phyloP scores from a whole-genome alignment of 2,797 vertebrate species.

The Anguilla anguilla region DNA sequence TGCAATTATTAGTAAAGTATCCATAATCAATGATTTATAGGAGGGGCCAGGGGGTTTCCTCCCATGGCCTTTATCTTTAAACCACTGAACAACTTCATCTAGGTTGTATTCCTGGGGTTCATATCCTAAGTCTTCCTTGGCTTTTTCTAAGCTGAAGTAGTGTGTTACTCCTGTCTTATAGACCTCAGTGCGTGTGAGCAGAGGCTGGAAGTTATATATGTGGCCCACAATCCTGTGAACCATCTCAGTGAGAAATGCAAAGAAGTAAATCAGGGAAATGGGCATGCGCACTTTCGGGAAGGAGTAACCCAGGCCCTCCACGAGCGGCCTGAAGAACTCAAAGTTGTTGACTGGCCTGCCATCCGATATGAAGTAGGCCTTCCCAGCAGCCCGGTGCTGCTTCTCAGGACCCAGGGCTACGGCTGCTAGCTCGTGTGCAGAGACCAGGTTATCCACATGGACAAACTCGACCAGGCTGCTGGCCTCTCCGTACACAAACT shows the following conservation, averaged over 20 bases:
- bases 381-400: slow-evolving; percentile 79
- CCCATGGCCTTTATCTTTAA: slow-evolving; percentile 79
- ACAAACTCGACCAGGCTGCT: slow-evolving; percentile 90
- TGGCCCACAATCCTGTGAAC: slow-evolving; percentile 75
- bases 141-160: slow-evolving; percentile 90
- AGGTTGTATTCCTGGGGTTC: slow-evolving; percentile 76
- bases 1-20: slow-evolving; percentile 66
- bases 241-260: slow-evolving; percentile 88
- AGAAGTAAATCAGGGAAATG: slow-evolving; percentile 79
- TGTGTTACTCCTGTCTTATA: slow-evolving; percentile 94
- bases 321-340: slow-evolving; percentile 90
- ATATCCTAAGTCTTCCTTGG: slow-evolving; percentile 83
- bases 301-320: slow-evolving; percentile 88
- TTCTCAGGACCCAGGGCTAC: slow-evolving; percentile 74
- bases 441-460: slow-evolving; percentile 90
- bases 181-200: slow-evolving; percentile 91
- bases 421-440: slow-evolving; percentile 83
- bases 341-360: slow-evolving; percentile 92
- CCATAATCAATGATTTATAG: slow-evolving; percentile 54
- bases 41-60: slow-evolving; percentile 49
- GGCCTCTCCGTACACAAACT: slow-evolving; percentile 85
- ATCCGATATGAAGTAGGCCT: slow-evolving; percentile 95
- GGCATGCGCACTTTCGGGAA: slow-evolving; percentile 84
- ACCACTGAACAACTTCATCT: slow-evolving; percentile 88
- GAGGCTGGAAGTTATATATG: slow-evolving; percentile 90